A percentile compares a stretch with the other conserved stretches of the same genome.
Conservation (phyloP, 2,113 vertebrate species). For the Thinocorus orbignyianus region DNA sequence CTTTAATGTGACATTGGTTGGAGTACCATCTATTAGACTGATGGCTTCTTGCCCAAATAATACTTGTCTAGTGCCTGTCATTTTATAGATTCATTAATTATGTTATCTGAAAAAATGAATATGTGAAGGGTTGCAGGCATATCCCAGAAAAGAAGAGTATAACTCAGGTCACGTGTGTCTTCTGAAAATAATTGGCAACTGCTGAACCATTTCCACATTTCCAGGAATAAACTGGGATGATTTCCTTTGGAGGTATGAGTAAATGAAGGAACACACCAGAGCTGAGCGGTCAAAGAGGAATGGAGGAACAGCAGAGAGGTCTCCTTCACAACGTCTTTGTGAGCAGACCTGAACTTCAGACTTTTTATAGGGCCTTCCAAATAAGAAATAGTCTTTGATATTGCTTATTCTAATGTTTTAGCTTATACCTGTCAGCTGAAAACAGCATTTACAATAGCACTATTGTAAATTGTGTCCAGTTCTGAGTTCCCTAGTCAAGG, state of each 20-base stretch:
- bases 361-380: background rate
- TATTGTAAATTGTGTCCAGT: no score
- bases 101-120: background rate
- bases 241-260: background rate
- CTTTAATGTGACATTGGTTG: slow-evolving; percentile 16
- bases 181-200: background rate
- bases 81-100: slow-evolving; percentile 30
- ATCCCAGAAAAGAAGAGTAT: background rate
- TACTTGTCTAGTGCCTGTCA: slow-evolving; percentile 29
- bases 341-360: background rate
- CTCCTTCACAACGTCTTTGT: background rate
- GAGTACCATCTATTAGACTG: background rate
- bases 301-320: background rate
- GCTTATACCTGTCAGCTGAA: background rate
- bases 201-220: background rate
- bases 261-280: background rate
- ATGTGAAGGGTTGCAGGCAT: background rate
- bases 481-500: no score
- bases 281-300: background rate
- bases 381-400: background rate
- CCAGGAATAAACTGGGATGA: background rate
- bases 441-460: rapidly evolving
- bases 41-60: slow-evolving; percentile 36
- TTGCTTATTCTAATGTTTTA: background rate
- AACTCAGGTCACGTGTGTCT: background rate